Conservation (phyloP, 2,888 invertebrate species). For the Eupithecia insigniata region DNA sequence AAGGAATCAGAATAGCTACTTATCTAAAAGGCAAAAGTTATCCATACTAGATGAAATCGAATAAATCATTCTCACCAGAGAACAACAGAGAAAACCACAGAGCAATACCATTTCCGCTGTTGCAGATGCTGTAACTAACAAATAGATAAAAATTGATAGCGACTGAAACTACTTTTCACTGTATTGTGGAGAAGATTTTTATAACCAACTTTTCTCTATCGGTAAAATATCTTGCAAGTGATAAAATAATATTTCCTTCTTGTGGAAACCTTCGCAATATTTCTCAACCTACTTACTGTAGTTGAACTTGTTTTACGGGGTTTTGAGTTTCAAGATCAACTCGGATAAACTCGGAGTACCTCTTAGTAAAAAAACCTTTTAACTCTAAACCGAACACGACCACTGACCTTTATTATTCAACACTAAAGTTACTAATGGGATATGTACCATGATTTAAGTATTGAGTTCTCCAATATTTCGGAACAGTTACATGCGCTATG, state of each 20-base stretch:
- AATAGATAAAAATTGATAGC: conserved; percentile 20
- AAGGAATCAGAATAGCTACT: too few species aligned
- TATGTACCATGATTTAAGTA: too few species aligned
- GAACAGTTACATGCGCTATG: too few species aligned
- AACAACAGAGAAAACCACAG: conserved; percentile 45
- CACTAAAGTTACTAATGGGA: too few species aligned
- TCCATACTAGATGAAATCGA: not conserved
- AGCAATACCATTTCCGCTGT: conserved; percentile 48
- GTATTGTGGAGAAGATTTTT: conserved; percentile 15
- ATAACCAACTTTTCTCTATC: conserved; percentile 12
- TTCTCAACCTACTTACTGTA: not conserved
- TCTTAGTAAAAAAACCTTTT: not conserved
- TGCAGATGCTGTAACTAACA: conserved; percentile 24
- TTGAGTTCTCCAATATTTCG: too few species aligned
- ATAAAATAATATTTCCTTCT: conserved; percentile 12
- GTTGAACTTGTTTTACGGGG: not conserved
- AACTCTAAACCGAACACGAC: too few species aligned
- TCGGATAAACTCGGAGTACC: not conserved
- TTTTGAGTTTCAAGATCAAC: not conserved
- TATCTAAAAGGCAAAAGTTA: not conserved
- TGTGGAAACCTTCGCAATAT: not conserved
- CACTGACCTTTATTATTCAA: too few species aligned
- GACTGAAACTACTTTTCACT: conserved; percentile 12
- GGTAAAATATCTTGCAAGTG: conserved; percentile 5
- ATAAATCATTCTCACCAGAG: conserved; percentile 5